phyloP scores from a whole-genome alignment of 2,113 vertebrate species.

The Nibea albiflora region DNA sequence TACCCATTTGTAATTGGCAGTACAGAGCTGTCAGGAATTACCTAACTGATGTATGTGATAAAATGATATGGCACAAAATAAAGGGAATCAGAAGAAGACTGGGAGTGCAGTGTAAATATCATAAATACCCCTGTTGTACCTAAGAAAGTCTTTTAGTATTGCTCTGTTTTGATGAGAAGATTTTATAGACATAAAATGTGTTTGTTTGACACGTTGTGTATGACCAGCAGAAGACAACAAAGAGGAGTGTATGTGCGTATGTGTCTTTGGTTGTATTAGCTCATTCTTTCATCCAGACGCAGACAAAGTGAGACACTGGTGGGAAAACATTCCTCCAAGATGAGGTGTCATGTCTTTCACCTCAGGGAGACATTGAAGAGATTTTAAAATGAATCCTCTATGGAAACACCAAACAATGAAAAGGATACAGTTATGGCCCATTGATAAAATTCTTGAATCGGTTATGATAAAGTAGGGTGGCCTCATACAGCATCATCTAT shows the following conservation, averaged over 20 bases:
- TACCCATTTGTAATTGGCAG: neutral
- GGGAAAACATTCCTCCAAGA: constrained; percentile 54
- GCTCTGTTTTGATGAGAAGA: neutral
- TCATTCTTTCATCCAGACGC: constrained; percentile 42
- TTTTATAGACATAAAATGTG: neutral
- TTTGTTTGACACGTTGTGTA: neutral
- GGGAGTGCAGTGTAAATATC: neutral
- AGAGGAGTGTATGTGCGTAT: neutral
- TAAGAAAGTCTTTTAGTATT: neutral
- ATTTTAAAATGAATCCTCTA: neutral
- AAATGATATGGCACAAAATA: neutral
- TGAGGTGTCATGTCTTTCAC: constrained; percentile 53
- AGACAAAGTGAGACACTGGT: constrained; percentile 11
- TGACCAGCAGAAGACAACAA: neutral
- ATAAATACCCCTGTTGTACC: neutral
- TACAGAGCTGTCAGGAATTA: neutral
- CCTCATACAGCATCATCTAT: neutral
- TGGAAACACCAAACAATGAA: constrained; percentile 11
- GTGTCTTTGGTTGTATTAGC: constrained; percentile 34
- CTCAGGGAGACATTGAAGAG: constrained; percentile 16
- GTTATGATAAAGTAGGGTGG: neutral
- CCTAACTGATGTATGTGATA: constrained; percentile 9
- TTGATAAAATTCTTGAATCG: neutral
- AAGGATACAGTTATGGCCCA: neutral
- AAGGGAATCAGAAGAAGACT: neutral